Base-by-base conservation (phyloP, 2,888 invertebrate species). In the Corbicula japonica region DNA sequence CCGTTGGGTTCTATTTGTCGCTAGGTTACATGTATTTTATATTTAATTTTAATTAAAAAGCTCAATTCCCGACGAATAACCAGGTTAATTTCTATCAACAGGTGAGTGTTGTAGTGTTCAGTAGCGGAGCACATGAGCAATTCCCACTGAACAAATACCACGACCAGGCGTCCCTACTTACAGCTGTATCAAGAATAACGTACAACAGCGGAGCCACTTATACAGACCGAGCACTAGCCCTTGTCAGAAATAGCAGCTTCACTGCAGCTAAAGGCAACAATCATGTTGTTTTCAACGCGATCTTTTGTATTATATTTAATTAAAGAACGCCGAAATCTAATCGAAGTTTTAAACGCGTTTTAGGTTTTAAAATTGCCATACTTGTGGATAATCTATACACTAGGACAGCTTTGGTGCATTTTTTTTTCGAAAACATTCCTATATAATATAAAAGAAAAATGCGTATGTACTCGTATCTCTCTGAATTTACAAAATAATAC, bases 41-140 rank as follows among this genome's bases (percentile, higher is more conserved):
- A n/a, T n/a, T n/a, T n/a, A n/a, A n/a, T n/a, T n/a, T n/a, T n/a
- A n/a, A n/a, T n/a, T n/a, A n/a, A n/a, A n/a, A n/a, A n/a, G n/a
- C n/a, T n/a, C n/a, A n/a, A n/a, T n/a, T n/a, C n/a, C n/a, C n/a
- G n/a, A n/a, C n/a, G n/a, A n/a, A n/a, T n/a, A n/a, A n/a, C n/a
- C n/a, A n/a, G n/a, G n/a, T n/a, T n/a, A n/a, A n/a, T n/a, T n/a
- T n/a, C n/a, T n/a, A n/a, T n/a, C n/a, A n/a, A n/a, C 52, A 80
- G 84, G 72, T 85, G 10, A 85, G 87, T 32, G 83, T 86, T 12
- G 84, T 85, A 10, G 73, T 79, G 6, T 87, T 84, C 62, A 80
- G 84, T 32, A 76, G 78, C n/a, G 50, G 32, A 1, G 74, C 69
- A 2, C 56, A 71, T 30, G 83, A 85, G 26, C 69, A 62, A 30